Evolutionary conservation across 2,888 invertebrate species (phyloP).

Genomic region (Caenorhabditis doughertyi): DNA sequence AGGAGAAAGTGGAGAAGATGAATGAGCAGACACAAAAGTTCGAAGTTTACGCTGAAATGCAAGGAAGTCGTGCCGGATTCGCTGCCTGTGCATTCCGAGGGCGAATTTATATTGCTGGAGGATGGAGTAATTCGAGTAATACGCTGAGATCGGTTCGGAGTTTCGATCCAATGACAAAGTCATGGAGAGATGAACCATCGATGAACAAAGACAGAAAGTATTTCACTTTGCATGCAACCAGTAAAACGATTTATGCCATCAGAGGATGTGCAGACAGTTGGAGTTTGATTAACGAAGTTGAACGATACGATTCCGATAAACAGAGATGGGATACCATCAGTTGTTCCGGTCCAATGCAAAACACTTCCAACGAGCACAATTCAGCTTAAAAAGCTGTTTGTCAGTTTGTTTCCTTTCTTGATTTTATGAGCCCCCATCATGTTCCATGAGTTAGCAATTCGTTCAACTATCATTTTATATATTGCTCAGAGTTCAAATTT

Average conservation of each 20-base stretch:
- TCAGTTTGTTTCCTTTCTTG: neutral
- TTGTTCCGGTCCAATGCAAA: constrained; percentile 7
- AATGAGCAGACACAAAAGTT: constrained; percentile 33
- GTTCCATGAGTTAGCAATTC: too few relatives aligned
- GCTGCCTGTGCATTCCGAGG: constrained; percentile 54
- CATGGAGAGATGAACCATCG: constrained; percentile 62
- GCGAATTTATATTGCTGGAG: constrained; percentile 62
- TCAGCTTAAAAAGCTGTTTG: neutral
- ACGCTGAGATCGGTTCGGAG: constrained; percentile 51
- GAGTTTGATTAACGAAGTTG: constrained; percentile 58
- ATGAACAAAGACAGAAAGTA: constrained; percentile 60
- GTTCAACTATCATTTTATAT: too few relatives aligned
- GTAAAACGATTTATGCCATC: constrained; percentile 51
- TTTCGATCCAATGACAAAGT: constrained; percentile 53
- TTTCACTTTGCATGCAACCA: constrained; percentile 57
- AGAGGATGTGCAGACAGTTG: constrained; percentile 65
- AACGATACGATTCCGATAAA: constrained; percentile 26
- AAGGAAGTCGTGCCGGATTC: constrained; percentile 61
- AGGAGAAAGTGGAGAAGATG: constrained; percentile 56
- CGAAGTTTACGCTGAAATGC: constrained; percentile 56
- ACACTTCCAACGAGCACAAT: neutral
- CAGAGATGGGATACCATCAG: constrained; percentile 43
- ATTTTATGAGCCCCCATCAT: too few relatives aligned
- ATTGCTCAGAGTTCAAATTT: too few relatives aligned
- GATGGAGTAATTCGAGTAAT: constrained; percentile 64